Percentiles rank a stretch among this genome's conserved stretches.
Conservation (phyloP, 2,797 vertebrate genomes). For the Rhodeus uyekii region DNA sequence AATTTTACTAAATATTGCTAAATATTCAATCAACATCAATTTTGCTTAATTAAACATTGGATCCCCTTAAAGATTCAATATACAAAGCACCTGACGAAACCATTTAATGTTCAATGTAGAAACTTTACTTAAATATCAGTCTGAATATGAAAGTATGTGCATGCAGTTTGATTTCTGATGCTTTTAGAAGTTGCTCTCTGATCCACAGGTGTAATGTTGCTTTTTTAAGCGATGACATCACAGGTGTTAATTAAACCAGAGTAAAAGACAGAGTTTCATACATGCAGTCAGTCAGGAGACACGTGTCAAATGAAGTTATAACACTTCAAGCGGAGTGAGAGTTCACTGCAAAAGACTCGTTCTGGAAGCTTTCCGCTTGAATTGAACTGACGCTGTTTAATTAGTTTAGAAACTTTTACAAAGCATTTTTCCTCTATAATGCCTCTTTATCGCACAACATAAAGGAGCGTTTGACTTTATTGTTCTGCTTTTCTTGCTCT, state of each 20-base stretch:
- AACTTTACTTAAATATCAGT: neutral
- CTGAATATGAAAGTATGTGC: neutral
- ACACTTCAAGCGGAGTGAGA: neutral
- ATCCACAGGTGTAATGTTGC: neutral
- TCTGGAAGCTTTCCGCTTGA: neutral
- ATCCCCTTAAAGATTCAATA: neutral
- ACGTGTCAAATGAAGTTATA: conserved; percentile 10
- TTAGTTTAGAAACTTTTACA: conserved; percentile 51
- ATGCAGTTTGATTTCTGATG: neutral
- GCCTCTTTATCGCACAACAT: conserved; percentile 50
- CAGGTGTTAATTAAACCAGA: conserved; percentile 47
- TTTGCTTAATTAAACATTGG: neutral
- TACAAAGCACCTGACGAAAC: too few species aligned
- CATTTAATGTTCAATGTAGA: too few species aligned
- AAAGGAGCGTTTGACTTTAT: conserved; percentile 52
- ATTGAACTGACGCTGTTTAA: conserved; percentile 56
- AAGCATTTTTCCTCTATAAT: conserved; percentile 51
- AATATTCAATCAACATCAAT: too few species aligned
- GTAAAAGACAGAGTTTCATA: neutral
- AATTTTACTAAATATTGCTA: too few species aligned
- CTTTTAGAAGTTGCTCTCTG: neutral
- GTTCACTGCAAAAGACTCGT: neutral
- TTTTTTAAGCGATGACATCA: conserved; percentile 43
- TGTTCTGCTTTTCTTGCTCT: conserved; percentile 52
- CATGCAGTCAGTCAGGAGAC: neutral